Base-by-base conservation (phyloP, 2,888 invertebrate genomes). In the Tinea trinotella region DNA sequence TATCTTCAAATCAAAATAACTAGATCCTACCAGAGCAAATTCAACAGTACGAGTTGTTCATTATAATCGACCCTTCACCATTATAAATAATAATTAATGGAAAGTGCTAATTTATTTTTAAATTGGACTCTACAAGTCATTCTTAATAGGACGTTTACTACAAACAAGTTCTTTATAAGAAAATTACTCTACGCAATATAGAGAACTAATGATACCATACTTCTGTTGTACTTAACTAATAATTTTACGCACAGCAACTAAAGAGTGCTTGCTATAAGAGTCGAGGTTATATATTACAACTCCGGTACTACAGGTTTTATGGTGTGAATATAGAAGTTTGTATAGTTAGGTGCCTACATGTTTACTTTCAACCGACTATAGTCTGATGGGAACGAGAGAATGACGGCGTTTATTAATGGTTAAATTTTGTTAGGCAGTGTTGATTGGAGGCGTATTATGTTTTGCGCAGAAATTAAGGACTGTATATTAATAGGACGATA, bases 151-250 rank as follows among this genome's bases (percentile, higher is more conserved):
- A 30, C 30, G 30, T 30, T 61, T 59, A 62, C 30, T 19, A 34
- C 60, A 64, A 71, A 74, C 73, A 67, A 70, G 74, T 73, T 73
- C 72, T 74, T 69, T 68, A 64, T 67, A 70, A 68, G 68, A 72
- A 2, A 73, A 75, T 72, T 67, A 64, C 65, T 57, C 59, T 20
- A 54, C 65, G 66, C 62, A 59, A 63, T 65, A 67, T 60, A 59
- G 61, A 61, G 67, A 70, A 75, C 74, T 70, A 71, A 72, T 71
- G 67, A 70, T 70, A 66, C 64, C 62, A 56, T 58, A 58, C 54
- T 22, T 53, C 13, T 57, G 30, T 10, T 10, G 30, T 30, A 30
- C 30, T n/a, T 30, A 30, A 30, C 30, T 30, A 30, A 30, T 48
- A 48, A 17, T 48, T 48, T 18, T 4, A 48, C 48, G 48, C 19